phyloP scores from a whole-genome alignment of 2,888 invertebrate genomes.

The Apodemia duryi region DNA sequence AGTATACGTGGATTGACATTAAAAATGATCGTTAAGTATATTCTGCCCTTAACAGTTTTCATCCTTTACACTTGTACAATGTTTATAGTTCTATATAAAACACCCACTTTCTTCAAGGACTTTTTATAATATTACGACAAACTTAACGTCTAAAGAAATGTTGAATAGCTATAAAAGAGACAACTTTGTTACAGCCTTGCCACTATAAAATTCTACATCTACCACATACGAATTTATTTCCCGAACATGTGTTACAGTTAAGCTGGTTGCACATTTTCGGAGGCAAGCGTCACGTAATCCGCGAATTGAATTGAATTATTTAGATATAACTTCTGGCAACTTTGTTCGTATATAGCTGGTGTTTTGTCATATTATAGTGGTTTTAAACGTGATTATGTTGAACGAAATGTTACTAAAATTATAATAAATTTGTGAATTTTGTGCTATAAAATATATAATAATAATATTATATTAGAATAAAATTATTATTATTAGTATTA shows the following conservation, averaged over 20 bases:
- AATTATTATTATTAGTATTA: no score
- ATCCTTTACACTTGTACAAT: not conserved
- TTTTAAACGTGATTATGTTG: no score
- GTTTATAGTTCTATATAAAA: not conserved
- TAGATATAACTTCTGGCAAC: not conserved
- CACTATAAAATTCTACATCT: slow-evolving; percentile 29
- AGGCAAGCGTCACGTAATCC: not conserved
- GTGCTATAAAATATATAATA: no score
- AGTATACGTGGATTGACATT: no score
- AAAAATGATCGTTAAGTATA: no score
- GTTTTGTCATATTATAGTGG: no score
- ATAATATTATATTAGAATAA: no score
- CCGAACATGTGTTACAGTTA: slow-evolving; percentile 32
- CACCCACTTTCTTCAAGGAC: not conserved
- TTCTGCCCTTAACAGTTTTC: not conserved
- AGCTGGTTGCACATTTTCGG: not conserved
- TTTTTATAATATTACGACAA: not conserved
- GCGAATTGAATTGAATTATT: not conserved
- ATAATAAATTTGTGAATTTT: no score
- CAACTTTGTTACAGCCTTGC: slow-evolving; percentile 21
- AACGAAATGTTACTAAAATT: no score
- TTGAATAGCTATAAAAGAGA: slow-evolving; percentile 31
- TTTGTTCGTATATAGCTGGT: no score
- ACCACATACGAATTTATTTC: slow-evolving; percentile 34
- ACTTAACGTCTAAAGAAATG: slow-evolving; percentile 27